Conservation (phyloP, 2,113 vertebrate species). For the Entomyzon cyanotis region DNA sequence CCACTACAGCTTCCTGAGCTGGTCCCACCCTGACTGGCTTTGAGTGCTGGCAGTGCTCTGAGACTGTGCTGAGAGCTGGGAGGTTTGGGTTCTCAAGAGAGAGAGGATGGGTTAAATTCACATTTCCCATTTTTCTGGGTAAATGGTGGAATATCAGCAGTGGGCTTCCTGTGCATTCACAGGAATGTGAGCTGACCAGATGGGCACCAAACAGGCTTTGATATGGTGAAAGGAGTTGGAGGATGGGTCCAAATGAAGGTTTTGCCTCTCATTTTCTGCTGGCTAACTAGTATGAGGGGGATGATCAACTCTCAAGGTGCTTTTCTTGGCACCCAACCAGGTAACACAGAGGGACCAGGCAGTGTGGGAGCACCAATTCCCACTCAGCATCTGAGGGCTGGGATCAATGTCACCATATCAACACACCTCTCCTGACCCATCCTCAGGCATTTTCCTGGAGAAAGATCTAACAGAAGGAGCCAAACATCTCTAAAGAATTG, state of each 20-base stretch:
- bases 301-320: fast-evolving
- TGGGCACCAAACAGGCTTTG: background rate
- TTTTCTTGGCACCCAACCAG: background rate
- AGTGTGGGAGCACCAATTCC: background rate
- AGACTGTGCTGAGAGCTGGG: background rate
- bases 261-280: background rate
- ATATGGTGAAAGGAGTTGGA: background rate
- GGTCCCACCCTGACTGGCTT: background rate
- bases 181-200: fast-evolving
- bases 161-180: fast-evolving
- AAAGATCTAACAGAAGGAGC: background rate
- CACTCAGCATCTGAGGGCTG: background rate
- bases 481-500: background rate
- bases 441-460: background rate
- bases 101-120: background rate
- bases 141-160: background rate
- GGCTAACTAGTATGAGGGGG: fast-evolving
- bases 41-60: background rate
- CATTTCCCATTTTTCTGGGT: background rate
- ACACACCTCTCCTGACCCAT: background rate
- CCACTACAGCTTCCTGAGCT: background rate
- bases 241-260: background rate
- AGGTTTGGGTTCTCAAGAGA: fast-evolving
- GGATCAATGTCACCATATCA: background rate
- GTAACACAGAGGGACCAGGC: fast-evolving